Evolutionary conservation across 2,888 invertebrate species (phyloP).

Genomic region (Noctua fimbriata): DNA sequence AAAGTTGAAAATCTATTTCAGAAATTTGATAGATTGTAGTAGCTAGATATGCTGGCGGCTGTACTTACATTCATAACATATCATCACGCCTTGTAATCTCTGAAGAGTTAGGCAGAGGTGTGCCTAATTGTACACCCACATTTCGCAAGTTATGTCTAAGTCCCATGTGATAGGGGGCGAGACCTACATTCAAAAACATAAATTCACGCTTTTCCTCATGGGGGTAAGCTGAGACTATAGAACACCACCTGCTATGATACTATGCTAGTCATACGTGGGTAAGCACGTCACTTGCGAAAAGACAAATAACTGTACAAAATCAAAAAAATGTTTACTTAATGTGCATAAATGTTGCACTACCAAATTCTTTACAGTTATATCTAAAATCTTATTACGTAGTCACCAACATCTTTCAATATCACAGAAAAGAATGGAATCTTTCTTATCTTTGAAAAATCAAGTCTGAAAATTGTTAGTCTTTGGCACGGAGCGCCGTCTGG

Average conservation of each 20-base stretch:
- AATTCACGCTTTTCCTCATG: not conserved
- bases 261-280: not conserved
- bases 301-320: not conserved
- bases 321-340: not conserved
- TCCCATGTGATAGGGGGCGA: too few relatives aligned
- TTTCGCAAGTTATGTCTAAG: too few relatives aligned
- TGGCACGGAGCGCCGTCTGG: constrained; percentile 78
- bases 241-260: not conserved
- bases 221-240: not conserved
- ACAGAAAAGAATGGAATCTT: not conserved
- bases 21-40: too few relatives aligned
- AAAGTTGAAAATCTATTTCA: too few relatives aligned
- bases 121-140: too few relatives aligned
- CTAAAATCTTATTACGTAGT: not conserved
- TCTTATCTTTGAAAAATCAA: constrained; percentile 16
- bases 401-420: not conserved
- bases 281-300: not conserved
- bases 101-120: too few relatives aligned
- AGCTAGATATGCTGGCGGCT: too few relatives aligned
- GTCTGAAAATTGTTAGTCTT: constrained; percentile 72
- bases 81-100: too few relatives aligned
- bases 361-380: too few relatives aligned
- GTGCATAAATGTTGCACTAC: not conserved
- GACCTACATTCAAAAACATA: not conserved
- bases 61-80: too few relatives aligned